A percentile compares a stretch with the other conserved stretches of the same genome.
These are phyloP conservation scores for Hofmannophila pseudospretella DNA, from an alignment of 2,888 invertebrate genomes.

Conservation along the genomic window DNA sequence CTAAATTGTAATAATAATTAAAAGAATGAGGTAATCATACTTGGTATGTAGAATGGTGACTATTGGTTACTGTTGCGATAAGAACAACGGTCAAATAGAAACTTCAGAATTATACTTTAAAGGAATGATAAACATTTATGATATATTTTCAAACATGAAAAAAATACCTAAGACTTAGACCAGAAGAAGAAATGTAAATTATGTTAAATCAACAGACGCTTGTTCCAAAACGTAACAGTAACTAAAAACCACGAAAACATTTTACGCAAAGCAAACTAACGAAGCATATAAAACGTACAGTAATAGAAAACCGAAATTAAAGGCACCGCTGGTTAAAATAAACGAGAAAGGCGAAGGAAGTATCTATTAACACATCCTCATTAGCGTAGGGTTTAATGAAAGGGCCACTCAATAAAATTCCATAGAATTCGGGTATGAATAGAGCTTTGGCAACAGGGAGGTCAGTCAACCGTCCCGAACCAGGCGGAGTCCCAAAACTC, in stretches of 20 bases:
- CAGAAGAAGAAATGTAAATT: no score
- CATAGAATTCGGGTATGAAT: constrained; percentile 26
- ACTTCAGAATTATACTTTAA: no score
- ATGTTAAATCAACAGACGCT: no score
- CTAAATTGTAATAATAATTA: background rate
- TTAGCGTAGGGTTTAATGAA: constrained; percentile 50
- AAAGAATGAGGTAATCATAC: no score
- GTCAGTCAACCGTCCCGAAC: background rate
- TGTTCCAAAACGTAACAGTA: no score
- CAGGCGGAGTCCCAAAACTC: background rate
- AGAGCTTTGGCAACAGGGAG: constrained; percentile 7
- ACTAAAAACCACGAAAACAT: background rate
- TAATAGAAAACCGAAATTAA: constrained; percentile 33
- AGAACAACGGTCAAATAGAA: no score
- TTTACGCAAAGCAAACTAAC: constrained; percentile 7
- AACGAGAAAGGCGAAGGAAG: constrained; percentile 36
- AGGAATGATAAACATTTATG: no score
- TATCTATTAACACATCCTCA: constrained; percentile 54
- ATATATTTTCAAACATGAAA: no score
- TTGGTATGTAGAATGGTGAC: no score
- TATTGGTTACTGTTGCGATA: no score
- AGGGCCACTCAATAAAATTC: constrained; percentile 47
- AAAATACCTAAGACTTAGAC: no score
- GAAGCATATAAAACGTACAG: constrained; percentile 18
- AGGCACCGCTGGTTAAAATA: constrained; percentile 26